Evolutionary conservation across 2,888 invertebrate genomes (phyloP), one percentile per base, ranked within the genome.

Genomic region (Odontocerum albicorne): DNA sequence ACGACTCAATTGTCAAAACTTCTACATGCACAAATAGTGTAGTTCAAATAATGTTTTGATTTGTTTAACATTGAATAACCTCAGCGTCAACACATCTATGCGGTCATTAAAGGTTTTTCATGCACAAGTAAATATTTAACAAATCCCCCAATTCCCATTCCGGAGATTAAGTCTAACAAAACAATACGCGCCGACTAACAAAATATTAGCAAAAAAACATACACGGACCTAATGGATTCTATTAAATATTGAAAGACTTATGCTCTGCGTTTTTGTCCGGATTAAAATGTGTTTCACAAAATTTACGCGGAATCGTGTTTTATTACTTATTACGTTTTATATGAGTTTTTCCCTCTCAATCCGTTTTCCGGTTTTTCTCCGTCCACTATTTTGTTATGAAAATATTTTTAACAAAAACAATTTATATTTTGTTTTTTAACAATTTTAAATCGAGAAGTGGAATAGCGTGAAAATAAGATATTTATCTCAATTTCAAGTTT

Each of bases 171-270:
- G 16, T 4, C n/a, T 3, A 21, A 17, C 45, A 40, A 40, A 45
- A 45, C 15, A 52, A 46, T 52, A 21, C 32, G 42, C 20, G 38
- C n/a, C 19, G 17, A 10, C 15, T 50, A 21, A 33, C 21, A 32
- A 50, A 40, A 27, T 19, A 38, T 27, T 38, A 20, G 10, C 12
- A 15, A 36, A 47, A 33, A 21, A 17, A 10, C 22, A 22, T 43
- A 42, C 15, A n/a, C n/a, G 15, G 36, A 7, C 36, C 36, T 19
- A 47, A 47, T 36, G 33, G 35, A 35, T 31, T 7, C 2, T 49
- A 43, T 38, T 22, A 44, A 44, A 38, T 36, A 44, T 38, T 44
- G 16, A 44, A 43, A 43, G 10, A 7, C 27, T 51, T 51, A 1
- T 6, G 13, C 22, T 6, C 21, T 12, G 17, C 33, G 32, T 35